Evolutionary conservation across 2,797 vertebrate genomes (phyloP).

Genomic region (Dromococcyx pavoninus): DNA sequence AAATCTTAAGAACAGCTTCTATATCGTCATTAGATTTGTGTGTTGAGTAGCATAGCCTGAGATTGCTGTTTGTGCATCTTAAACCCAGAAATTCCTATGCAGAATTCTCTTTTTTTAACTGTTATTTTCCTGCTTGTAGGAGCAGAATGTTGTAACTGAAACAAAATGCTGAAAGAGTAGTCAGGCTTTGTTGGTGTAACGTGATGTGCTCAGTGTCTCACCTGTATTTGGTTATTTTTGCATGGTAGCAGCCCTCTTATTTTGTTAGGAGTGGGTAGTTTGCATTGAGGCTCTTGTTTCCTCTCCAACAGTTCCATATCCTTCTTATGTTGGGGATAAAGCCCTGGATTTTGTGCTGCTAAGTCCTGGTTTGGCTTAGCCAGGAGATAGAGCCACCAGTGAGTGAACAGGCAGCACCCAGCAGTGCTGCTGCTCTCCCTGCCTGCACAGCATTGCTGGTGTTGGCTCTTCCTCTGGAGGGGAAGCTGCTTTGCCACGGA

Average conservation of each 20-base stretch:
- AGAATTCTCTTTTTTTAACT: neutral
- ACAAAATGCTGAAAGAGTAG: neutral
- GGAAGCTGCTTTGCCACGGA: neutral
- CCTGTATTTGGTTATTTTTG: neutral
- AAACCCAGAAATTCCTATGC: neutral
- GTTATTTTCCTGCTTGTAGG: neutral
- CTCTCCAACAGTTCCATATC: no score
- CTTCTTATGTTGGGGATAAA: neutral
- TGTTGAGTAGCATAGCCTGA: neutral
- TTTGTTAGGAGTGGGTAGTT: neutral
- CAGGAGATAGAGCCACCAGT: neutral
- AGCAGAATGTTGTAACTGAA: neutral
- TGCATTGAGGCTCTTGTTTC: neutral
- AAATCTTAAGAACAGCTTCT: neutral
- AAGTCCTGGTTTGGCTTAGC: neutral
- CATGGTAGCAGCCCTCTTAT: neutral
- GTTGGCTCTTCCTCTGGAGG: neutral
- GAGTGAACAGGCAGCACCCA: neutral
- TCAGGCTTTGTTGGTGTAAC: neutral
- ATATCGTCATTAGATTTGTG: neutral
- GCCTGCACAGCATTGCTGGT: accelerated
- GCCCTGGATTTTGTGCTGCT: neutral
- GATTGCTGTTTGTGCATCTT: neutral
- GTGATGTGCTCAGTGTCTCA: neutral
- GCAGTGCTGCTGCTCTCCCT: neutral